Base-by-base conservation (phyloP, 2,113 vertebrate genomes). In the human region DNA sequence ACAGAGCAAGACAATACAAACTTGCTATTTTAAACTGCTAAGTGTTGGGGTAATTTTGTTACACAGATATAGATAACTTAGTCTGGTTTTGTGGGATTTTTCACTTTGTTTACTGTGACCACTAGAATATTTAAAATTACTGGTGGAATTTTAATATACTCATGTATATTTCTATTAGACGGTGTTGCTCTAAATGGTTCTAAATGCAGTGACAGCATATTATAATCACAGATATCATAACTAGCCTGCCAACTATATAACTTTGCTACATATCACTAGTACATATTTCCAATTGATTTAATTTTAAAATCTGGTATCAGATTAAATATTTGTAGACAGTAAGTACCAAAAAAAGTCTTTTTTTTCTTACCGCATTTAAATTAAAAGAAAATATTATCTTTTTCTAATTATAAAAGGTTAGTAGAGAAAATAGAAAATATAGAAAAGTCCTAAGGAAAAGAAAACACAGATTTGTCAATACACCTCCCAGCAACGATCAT, bases 231-330 rank as follows among this genome's bases (percentile, higher is more conserved):
- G 75, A 38, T 1, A 0, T 4, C 11, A 0, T 4, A 6, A 14
- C 20, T 0, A 13, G 18, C 18, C 68, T 13, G 48, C 14, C 48
- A 10, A 4, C 18, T 3, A 22, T 8, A 1, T 1, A 27, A 13
- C 70, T 18, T 32, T 2, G 2, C 86, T 16, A 0, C 11, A 0
- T 2, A 4, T 6, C 40, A n/a, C 16, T 16, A 0, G 6, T 3
- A 11, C 6, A 0, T 1, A 0, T 9, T 30, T 52, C 86, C 45
- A 57, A 7, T 3, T 16, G 1, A 27, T 27, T 76, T 66, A 18
- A 75, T 72, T 72, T 66, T 52, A 64, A 70, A 93, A 55, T 27
- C 35, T 32, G 23, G 32, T n/a, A 45, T 76, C n/a, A 32, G 45
- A 59, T 50, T 84, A 52, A 25, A 8, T 17, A 73, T 3, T 27